Conservation (phyloP, 2,113 vertebrate species). For the Alligator mississippiensis region DNA sequence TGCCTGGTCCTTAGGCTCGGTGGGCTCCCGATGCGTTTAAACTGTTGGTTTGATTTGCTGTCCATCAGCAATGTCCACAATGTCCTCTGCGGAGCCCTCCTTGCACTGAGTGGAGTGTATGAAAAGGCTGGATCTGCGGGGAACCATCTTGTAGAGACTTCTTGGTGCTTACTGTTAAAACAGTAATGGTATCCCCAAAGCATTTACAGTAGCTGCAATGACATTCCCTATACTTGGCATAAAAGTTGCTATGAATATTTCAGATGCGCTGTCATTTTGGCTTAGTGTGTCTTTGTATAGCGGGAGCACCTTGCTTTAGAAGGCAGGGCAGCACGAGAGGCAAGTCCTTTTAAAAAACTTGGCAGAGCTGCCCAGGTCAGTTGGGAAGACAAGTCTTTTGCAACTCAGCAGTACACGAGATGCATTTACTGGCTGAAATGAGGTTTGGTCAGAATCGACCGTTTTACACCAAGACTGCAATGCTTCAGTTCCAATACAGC, state of each 20-base stretch:
- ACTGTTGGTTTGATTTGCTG: neutral
- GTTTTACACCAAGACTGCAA: no score
- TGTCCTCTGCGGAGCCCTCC: neutral
- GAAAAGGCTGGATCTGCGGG: neutral
- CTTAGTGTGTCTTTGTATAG: neutral
- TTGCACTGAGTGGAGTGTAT: no score
- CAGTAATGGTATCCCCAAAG: neutral
- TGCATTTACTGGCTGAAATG: neutral
- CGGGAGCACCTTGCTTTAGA: neutral
- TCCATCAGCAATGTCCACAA: no score
- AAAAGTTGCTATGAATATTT: neutral
- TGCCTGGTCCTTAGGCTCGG: neutral
- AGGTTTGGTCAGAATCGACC: no score
- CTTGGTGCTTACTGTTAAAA: neutral
- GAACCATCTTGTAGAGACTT: neutral
- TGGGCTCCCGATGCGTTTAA: neutral
- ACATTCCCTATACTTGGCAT: fast-evolving
- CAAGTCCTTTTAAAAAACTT: no score
- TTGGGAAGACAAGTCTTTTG: neutral
- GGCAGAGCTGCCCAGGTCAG: fast-evolving
- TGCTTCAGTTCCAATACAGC: no score
- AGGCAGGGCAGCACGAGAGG: neutral
- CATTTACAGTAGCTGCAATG: neutral
- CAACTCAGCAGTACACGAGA: no score
- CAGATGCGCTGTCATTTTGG: neutral